Conservation (phyloP, 2,888 invertebrate species). For the Nycteola revayana region DNA sequence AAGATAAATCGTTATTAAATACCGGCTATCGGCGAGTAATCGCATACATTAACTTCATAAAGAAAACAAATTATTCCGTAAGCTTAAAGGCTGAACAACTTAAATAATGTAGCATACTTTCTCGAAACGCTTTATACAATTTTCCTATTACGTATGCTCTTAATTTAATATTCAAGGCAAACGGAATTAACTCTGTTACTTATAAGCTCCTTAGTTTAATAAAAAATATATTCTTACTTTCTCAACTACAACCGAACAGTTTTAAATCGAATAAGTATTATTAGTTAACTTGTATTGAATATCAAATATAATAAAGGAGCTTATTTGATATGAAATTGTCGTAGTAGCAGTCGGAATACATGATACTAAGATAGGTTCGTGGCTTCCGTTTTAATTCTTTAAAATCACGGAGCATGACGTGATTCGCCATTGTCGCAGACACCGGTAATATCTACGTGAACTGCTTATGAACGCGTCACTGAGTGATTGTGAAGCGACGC, state of each 20-base stretch:
- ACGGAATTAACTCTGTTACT: conserved; percentile 9
- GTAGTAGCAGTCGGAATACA: conserved; percentile 37
- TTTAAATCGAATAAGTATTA: too few species aligned
- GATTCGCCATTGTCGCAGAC: conserved; percentile 60
- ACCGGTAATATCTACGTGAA: conserved; percentile 54
- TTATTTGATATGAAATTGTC: conserved; percentile 40
- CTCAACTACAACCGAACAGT: too few species aligned
- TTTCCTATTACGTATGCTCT: conserved; percentile 11
- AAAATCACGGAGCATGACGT: conserved; percentile 58
- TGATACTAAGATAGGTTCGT: conserved; percentile 46
- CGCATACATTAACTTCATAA: too few species aligned
- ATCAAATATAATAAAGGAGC: conserved; percentile 9
- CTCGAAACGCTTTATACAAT: conserved; percentile 14
- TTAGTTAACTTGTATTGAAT: too few species aligned
- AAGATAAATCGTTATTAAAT: too few species aligned
- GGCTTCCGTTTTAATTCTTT: conserved; percentile 66
- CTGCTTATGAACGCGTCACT: conserved; percentile 45
- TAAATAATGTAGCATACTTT: conserved; percentile 23
- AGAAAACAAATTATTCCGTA: too few species aligned
- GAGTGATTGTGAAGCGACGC: conserved; percentile 12
- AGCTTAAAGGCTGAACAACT: conserved; percentile 9
- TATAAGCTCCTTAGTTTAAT: conserved; percentile 7
- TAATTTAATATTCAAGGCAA: conserved; percentile 15
- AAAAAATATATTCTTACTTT: too few species aligned
- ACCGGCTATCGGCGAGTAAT: too few species aligned